A percentile compares a stretch with the other conserved stretches of the same genome.
Conservation (phyloP, 2,888 invertebrate species). For the Chymomyza amoena region DNA sequence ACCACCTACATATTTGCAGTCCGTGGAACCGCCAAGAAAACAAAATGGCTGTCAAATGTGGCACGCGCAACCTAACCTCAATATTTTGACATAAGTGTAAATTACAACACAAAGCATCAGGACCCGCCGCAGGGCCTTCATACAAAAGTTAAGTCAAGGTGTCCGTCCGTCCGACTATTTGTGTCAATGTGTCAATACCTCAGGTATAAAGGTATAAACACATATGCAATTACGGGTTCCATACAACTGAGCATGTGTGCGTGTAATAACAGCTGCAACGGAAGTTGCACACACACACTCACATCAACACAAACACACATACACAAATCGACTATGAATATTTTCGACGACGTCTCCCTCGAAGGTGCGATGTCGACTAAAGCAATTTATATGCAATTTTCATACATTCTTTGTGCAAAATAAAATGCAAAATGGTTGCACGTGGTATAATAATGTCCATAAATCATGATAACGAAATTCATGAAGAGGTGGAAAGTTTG, state of each 20-base stretch:
- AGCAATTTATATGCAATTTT: constrained; percentile 49
- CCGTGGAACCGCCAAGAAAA: constrained; percentile 6
- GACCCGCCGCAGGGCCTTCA: neutral
- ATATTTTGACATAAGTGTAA: constrained; percentile 27
- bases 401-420: constrained; percentile 12
- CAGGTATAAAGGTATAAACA: constrained; percentile 63
- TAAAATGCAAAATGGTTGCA: neutral
- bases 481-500: neutral
- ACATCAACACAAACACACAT: neutral
- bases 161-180: constrained; percentile 38
- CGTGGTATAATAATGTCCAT: neutral
- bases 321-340: constrained; percentile 3
- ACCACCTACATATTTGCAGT: neutral
- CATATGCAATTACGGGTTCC: constrained; percentile 64
- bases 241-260: constrained; percentile 26
- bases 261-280: constrained; percentile 23
- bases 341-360: neutral
- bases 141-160: neutral
- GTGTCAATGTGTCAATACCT: constrained; percentile 64
- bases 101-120: neutral
- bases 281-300: constrained; percentile 14
- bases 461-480: neutral
- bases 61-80: constrained; percentile 41
- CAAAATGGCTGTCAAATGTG: constrained; percentile 37
- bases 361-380: constrained; percentile 8